Conservation (phyloP, 2,888 invertebrate genomes). For the Ornithoptera priamus region DNA sequence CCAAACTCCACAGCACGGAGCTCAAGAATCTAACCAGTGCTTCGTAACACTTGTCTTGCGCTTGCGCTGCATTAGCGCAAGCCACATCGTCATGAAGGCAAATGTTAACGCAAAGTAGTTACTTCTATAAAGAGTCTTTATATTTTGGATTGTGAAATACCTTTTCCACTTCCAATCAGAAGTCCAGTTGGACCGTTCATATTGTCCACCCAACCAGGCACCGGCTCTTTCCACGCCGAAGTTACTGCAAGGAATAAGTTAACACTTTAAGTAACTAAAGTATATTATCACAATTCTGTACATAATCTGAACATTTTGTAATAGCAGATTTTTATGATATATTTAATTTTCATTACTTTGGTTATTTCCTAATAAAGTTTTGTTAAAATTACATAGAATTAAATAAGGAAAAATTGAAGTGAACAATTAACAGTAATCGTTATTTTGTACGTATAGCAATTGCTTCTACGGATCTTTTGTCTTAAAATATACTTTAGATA, state of each 20-base stretch:
- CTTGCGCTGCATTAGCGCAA: too few relatives aligned
- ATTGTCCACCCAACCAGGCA: constrained; percentile 94
- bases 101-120: too few relatives aligned
- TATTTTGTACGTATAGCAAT: too few relatives aligned
- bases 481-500: too few relatives aligned
- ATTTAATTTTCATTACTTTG: not conserved
- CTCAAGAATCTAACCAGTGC: too few relatives aligned
- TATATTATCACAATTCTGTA: not conserved
- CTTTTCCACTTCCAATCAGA: constrained; percentile 89
- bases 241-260: constrained; percentile 80
- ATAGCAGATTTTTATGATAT: not conserved
- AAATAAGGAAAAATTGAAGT: not conserved
- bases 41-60: too few relatives aligned
- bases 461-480: too few relatives aligned
- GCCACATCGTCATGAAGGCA: too few relatives aligned
- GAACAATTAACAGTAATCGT: too few relatives aligned
- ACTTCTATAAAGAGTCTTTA: too few relatives aligned
- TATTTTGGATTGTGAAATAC: constrained; percentile 45
- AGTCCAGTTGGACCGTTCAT: constrained; percentile 94
- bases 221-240: constrained; percentile 87
- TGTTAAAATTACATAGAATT: not conserved
- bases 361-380: not conserved
- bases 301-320: not conserved
- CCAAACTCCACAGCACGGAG: too few relatives aligned
- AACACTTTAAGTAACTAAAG: not conserved